Conservation (phyloP, 2,888 invertebrate species). For the Pyrgus malvae region DNA sequence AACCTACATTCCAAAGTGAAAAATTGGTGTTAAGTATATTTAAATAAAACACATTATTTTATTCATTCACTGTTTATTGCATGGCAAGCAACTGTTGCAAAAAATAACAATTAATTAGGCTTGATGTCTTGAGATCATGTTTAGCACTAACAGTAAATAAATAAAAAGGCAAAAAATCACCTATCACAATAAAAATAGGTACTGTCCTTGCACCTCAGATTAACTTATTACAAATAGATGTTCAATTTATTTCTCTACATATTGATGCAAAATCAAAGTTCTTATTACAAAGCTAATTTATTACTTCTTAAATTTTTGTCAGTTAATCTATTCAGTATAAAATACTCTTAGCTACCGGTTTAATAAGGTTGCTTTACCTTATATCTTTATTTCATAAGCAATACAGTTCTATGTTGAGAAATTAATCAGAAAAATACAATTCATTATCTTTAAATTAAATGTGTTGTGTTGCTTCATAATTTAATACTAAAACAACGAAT, state of each 20-base stretch:
- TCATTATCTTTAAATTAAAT: too few species aligned
- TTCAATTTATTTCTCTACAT: slow-evolving; percentile 8
- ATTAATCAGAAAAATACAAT: neutral
- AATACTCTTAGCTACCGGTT: neutral
- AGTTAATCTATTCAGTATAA: slow-evolving; percentile 11
- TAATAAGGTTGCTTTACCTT: neutral
- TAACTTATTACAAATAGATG: neutral
- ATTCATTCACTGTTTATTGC: slow-evolving; percentile 59
- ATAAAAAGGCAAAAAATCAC: slow-evolving; percentile 44
- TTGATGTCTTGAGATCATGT: slow-evolving; percentile 49
- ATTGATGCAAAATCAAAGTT: slow-evolving; percentile 37
- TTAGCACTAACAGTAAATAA: slow-evolving; percentile 41
- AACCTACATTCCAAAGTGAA: too few species aligned
- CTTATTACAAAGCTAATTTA: neutral
- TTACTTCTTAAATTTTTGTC: slow-evolving; percentile 8
- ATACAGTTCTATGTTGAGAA: too few species aligned
- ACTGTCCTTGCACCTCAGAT: slow-evolving; percentile 29
- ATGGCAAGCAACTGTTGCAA: slow-evolving; percentile 55
- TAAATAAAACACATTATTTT: slow-evolving; percentile 36
- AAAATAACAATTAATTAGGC: slow-evolving; percentile 34
- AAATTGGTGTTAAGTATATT: too few species aligned
- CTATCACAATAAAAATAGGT: slow-evolving; percentile 48
- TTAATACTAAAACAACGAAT: neutral
- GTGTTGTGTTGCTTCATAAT: neutral
- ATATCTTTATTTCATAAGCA: too few species aligned